Percentiles rank a stretch among this genome's conserved stretches.
Conservation (phyloP, 2,888 invertebrate species). For the Cerastoderma edule region DNA sequence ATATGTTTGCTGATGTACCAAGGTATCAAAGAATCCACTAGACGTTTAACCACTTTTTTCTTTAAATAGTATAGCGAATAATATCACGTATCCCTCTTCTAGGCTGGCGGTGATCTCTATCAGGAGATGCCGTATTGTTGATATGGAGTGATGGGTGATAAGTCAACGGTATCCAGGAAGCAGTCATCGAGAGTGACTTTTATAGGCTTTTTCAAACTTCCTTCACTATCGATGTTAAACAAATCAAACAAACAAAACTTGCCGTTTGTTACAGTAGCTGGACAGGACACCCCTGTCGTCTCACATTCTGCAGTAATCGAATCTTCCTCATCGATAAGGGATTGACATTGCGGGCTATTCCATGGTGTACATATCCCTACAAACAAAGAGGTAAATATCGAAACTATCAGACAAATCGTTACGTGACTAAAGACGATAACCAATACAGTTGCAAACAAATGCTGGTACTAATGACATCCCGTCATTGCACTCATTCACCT, state of each 20-base stretch:
- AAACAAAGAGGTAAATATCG: background rate
- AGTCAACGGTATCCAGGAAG: background rate
- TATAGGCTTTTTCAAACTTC: no score
- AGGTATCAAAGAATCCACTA: no score
- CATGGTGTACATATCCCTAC: slow-evolving; percentile 9
- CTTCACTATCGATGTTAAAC: no score
- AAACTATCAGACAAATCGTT: no score
- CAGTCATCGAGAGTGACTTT: background rate
- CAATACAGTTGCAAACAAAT: no score
- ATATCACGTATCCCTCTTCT: background rate
- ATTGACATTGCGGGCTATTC: slow-evolving; percentile 12
- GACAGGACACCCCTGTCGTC: background rate
- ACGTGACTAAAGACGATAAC: no score
- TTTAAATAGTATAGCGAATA: background rate
- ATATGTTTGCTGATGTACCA: no score
- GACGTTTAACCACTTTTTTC: no score
- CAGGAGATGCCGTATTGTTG: background rate
- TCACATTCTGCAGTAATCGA: slow-evolving; percentile 17
- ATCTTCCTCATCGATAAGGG: background rate
- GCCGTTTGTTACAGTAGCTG: slow-evolving; percentile 7
- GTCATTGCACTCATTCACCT: no score
- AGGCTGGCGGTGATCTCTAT: background rate
- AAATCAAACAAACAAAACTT: background rate
- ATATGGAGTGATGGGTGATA: background rate
- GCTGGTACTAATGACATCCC: no score